Evolutionary conservation across 2,113 vertebrate genomes (phyloP), one percentile per base, ranked within the genome.

Genomic region (Dromiciops gliroides): DNA sequence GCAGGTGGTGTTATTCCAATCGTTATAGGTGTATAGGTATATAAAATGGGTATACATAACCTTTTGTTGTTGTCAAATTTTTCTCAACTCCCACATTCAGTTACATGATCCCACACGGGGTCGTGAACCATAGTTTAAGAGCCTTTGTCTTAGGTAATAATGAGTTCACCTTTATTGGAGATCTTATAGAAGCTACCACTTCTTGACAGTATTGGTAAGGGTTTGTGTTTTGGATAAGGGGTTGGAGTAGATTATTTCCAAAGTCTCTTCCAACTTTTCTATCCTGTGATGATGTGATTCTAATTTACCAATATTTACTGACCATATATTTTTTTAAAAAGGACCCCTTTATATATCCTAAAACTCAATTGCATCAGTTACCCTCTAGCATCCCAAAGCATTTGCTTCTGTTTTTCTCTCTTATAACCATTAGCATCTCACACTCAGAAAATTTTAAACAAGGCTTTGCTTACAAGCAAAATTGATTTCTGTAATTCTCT

Each of bases 401-500:
- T 97, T 97, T 97, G 95, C 93, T n/a, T 97, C 89, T 48, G 49
- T 95, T 96, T 97, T 96, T 97, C 92, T 93, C 92, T 95, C 89
- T 96, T 92, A 50, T 83, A 94, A 83, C 94, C 92, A 91, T 96
- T 95, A 94, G 75, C 67, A 93, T 93, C 93, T 93, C 93, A 94
- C 90, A 96, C 96, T 91, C 28, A 96, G 60, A 96, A 98, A 22
- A 95, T 93, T 96, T 97, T 96, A 96, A 97, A 92, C 93, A 96
- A 95, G 92, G 26, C 25, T 97, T 97, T 91, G 75, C 95, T 98
- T 97, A 96, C 92, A 95, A 95, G 50, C 94, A 93, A 89, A 96
- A 97, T 93, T 97, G 96, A 97, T 97, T 97, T 96, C 94, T 96
- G 53, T 94, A 96, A 97, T 95, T 98, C 95, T 97, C 93, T 94